These are phyloP conservation scores for Colossoma macropomum DNA, from an alignment of 2,113 vertebrate species.

Conservation along the genomic window DNA sequence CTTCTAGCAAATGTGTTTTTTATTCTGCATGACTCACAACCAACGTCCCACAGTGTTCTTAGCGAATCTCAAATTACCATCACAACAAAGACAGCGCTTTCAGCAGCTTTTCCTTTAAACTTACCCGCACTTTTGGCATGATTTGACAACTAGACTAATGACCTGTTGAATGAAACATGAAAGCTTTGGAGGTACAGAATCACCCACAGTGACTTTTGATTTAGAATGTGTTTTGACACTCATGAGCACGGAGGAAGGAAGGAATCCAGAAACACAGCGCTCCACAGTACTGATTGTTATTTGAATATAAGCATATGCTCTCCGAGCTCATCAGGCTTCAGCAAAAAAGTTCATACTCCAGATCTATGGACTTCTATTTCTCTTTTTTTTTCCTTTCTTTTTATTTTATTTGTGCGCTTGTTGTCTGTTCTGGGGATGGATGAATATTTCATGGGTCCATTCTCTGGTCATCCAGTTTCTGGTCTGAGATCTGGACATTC, in stretches of 20 bases:
- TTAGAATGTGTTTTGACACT: constrained; percentile 10
- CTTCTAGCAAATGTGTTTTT: background rate
- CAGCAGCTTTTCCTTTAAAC: constrained; percentile 5
- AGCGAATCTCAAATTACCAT: constrained; percentile 22
- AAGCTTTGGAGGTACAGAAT: background rate
- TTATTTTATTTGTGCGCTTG: constrained; percentile 28
- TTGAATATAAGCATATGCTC: constrained; percentile 13
- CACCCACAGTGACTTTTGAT: constrained; percentile 17
- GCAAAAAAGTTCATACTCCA: background rate
- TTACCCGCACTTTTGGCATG: background rate
- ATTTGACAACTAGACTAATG: constrained; percentile 46
- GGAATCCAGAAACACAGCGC: background rate
- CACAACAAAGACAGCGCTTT: background rate
- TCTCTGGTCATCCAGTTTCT: constrained; percentile 29
- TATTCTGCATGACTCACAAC: background rate
- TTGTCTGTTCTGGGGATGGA: constrained; percentile 30
- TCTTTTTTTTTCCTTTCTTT: background rate
- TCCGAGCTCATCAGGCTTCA: constrained; percentile 1
- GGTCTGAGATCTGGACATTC: constrained; percentile 18
- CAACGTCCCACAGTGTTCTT: constrained; percentile 25
- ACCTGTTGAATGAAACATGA: constrained; percentile 49
- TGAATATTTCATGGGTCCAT: constrained; percentile 53
- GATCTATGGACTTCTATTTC: background rate
- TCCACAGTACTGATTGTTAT: constrained; percentile 5
- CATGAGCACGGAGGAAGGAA: background rate